Conservation (phyloP, 2,797 vertebrate species). For the Pipistrellus kuhlii region DNA sequence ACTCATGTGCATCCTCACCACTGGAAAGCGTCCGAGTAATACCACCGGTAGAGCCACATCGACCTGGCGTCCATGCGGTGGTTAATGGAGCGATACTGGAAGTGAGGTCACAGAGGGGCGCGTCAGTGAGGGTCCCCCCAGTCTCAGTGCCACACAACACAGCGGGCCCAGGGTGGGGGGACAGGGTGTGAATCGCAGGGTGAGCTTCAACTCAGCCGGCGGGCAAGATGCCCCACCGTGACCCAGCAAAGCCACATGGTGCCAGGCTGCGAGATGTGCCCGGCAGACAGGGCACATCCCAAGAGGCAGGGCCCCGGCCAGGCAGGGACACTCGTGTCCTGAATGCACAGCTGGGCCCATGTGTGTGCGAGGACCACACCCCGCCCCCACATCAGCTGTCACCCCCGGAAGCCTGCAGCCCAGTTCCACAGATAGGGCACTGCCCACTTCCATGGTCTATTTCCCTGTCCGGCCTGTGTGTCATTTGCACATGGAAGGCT, state of each 20-base stretch:
- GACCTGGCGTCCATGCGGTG: constrained; percentile 94
- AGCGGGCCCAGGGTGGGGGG: fast-evolving
- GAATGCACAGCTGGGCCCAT: not conserved
- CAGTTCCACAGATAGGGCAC: fast-evolving
- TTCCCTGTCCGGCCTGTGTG: not conserved
- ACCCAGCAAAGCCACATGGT: not conserved
- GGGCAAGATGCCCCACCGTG: fast-evolving
- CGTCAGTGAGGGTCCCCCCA: fast-evolving
- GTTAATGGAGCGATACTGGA: constrained; percentile 96
- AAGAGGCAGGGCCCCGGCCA: fast-evolving
- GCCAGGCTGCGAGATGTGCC: not conserved
- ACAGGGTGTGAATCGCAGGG: fast-evolving
- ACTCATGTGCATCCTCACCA: constrained; percentile 88
- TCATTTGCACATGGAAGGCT: too few relatives aligned
- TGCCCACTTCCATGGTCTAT: not conserved
- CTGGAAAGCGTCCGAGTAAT: constrained; percentile 93
- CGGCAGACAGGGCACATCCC: not conserved
- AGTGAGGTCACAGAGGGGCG: fast-evolving
- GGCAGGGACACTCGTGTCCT: fast-evolving
- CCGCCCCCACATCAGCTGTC: not conserved
- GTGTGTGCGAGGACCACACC: not conserved
- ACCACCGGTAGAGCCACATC: constrained; percentile 92
- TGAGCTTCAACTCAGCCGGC: fast-evolving
- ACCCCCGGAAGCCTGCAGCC: not conserved
- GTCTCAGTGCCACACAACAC: not conserved